Percentiles rank a stretch among this genome's conserved stretches.
Evolutionary conservation across 2,113 vertebrate genomes (phyloP).

Genomic region (Glareola pratincola): DNA sequence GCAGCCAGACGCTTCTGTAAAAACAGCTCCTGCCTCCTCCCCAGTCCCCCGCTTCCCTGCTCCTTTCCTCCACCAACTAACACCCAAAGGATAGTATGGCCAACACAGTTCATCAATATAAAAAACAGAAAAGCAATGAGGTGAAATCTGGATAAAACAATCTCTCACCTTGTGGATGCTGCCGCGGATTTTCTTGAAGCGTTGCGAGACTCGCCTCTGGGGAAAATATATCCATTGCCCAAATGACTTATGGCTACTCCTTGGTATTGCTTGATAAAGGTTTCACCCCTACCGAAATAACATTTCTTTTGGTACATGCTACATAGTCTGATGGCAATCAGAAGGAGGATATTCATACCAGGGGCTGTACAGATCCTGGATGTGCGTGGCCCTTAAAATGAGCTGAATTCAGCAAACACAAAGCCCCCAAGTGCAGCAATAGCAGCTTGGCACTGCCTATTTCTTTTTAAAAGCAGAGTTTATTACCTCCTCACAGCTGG

Average conservation of each 20-base stretch:
- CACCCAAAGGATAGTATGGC: background rate
- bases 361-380: background rate
- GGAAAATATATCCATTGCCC: background rate
- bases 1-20: background rate
- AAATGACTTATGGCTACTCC: background rate
- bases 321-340: background rate
- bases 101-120: background rate
- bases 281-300: background rate
- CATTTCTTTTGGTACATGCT: background rate
- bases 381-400: background rate
- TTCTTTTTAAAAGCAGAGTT: background rate
- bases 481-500: constrained; percentile 22
- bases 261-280: background rate
- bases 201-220: background rate
- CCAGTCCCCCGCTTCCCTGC: background rate
- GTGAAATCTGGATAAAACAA: background rate
- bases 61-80: background rate
- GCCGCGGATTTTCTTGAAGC: fast-evolving
- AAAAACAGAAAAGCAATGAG: background rate
- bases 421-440: background rate
- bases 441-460: background rate
- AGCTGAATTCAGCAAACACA: background rate
- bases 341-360: background rate
- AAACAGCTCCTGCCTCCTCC: background rate
- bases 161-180: background rate